phyloP scores from a whole-genome alignment of 92 coral and sea anemone species.

The Bergia puertoricense region DNA sequence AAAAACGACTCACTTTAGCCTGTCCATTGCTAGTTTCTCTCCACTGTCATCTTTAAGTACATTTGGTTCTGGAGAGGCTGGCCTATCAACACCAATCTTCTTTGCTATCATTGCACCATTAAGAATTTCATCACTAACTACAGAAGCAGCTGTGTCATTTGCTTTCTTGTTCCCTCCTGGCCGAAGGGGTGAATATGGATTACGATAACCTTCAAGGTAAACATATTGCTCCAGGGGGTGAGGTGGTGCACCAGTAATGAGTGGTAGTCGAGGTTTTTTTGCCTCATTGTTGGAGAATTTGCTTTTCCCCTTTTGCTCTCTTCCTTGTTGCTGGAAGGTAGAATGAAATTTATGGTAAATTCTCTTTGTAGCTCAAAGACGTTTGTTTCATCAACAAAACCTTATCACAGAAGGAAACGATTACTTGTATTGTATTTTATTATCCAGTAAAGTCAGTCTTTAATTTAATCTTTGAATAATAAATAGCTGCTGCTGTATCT shows the following conservation, averaged over 20 bases:
- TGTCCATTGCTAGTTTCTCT: slow-evolving; percentile 80
- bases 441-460: no score
- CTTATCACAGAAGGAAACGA: background rate
- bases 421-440: no score
- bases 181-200: slow-evolving; percentile 70
- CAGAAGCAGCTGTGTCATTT: slow-evolving; percentile 38
- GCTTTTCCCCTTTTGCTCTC: background rate
- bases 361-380: background rate
- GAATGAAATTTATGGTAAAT: no score
- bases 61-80: slow-evolving; percentile 52
- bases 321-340: background rate
- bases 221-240: slow-evolving; percentile 93
- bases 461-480: no score
- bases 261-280: slow-evolving; percentile 60
- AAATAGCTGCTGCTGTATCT: no score
- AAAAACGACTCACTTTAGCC: slow-evolving; percentile 60
- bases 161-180: slow-evolving; percentile 66
- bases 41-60: slow-evolving; percentile 72
- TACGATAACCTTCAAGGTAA: slow-evolving; percentile 83
- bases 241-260: slow-evolving; percentile 88
- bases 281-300: slow-evolving; percentile 24
- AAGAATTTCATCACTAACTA: slow-evolving; percentile 69
- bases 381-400: background rate
- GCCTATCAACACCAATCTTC: slow-evolving; percentile 76
- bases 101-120: slow-evolving; percentile 85